Percentiles rank a stretch among this genome's conserved stretches.
These are phyloP conservation scores for Helicorthomorpha holstii DNA, from an alignment of 1,140 invertebrate species.

Conservation along the genomic window DNA sequence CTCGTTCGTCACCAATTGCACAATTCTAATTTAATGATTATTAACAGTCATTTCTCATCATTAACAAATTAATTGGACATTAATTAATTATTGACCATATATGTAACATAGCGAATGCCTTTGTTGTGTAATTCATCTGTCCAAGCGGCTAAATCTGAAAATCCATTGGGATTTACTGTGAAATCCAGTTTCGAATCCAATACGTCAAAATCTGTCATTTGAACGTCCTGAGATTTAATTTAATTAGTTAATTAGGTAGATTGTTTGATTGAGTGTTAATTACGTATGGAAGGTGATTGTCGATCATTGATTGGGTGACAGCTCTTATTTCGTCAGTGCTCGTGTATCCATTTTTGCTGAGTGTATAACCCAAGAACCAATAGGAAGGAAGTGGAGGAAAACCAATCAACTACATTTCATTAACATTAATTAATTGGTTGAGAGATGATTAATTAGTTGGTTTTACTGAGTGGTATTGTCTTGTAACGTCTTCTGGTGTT, in stretches of 20 bases:
- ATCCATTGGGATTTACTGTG: neutral
- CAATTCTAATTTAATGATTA: neutral
- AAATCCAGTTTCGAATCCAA: neutral
- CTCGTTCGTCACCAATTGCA: neutral
- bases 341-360: conserved; percentile 18
- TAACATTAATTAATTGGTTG: neutral
- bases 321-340: neutral
- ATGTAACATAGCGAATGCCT: neutral
- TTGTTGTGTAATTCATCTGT: neutral
- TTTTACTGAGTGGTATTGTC: too few relatives aligned
- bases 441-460: too few relatives aligned
- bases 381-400: conserved; percentile 26
- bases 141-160: neutral
- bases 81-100: neutral
- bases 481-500: too few relatives aligned
- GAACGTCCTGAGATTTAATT: neutral
- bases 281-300: neutral
- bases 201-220: neutral
- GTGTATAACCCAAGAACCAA: conserved; percentile 32
- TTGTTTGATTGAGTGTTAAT: neutral
- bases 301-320: neutral
- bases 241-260: neutral
- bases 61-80: too few relatives aligned
- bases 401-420: conserved; percentile 18
- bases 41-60: too few relatives aligned